Percentiles rank a stretch among this genome's conserved stretches.
These are phyloP conservation scores for Enhydra lutris DNA, from an alignment of 2,113 vertebrate genomes.

Conservation along the genomic window DNA sequence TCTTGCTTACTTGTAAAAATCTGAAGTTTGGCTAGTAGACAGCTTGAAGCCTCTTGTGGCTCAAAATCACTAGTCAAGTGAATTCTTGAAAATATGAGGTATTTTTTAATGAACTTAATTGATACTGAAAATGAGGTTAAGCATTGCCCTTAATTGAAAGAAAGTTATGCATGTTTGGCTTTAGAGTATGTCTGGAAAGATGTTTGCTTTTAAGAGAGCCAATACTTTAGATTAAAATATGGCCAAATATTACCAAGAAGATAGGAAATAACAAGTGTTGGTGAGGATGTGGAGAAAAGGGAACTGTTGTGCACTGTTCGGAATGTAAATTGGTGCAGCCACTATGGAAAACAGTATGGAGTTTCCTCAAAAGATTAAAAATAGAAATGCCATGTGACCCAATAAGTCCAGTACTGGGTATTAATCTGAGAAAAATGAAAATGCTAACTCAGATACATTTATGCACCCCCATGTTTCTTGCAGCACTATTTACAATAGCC, in stretches of 20 bases:
- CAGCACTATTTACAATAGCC: not conserved
- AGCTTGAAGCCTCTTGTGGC: not conserved
- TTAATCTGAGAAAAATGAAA: not conserved
- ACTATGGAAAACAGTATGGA: too few species aligned
- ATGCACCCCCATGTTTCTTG: not conserved
- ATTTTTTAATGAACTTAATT: not conserved
- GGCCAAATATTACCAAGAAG: too few species aligned
- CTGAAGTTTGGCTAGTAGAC: not conserved
- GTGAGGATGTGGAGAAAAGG: too few species aligned
- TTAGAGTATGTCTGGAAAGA: slow-evolving; percentile 6
- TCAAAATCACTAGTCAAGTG: not conserved
- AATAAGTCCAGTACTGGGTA: not conserved
- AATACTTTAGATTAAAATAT: not conserved
- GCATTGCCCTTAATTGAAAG: not conserved
- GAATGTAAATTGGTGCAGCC: too few species aligned
- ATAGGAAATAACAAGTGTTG: too few species aligned
- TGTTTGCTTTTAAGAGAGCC: not conserved
- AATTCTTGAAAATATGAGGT: not conserved
- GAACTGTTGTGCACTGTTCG: too few species aligned
- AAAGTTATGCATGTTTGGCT: not conserved
- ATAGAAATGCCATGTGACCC: not conserved
- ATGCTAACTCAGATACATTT: not conserved
- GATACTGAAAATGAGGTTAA: not conserved
- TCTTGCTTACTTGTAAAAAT: not conserved
- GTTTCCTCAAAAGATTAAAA: too few species aligned